Percentiles rank a stretch among this genome's conserved stretches.
phyloP scores from a whole-genome alignment of 2,113 vertebrate genomes.

The Dipodomys stephensi region DNA sequence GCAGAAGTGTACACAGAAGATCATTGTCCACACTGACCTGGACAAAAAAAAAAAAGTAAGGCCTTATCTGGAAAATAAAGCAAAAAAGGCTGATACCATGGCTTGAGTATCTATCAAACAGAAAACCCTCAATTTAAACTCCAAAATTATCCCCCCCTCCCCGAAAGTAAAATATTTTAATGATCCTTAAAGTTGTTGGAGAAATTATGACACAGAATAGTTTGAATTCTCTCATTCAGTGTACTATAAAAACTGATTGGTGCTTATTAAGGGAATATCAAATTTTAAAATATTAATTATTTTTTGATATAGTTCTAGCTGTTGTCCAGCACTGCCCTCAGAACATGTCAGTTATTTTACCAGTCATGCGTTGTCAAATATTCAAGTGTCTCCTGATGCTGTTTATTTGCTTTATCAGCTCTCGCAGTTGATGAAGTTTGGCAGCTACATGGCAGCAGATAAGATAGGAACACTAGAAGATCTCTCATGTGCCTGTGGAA shows the following conservation, averaged over 20 bases:
- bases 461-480: slow-evolving; percentile 29
- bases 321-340: not conserved
- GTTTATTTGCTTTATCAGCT: slow-evolving; percentile 43
- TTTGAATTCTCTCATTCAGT: not conserved
- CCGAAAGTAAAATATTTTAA: not conserved
- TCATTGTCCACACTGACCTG: too few species aligned
- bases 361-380: not conserved
- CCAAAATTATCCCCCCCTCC: too few species aligned
- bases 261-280: not conserved
- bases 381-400: not conserved
- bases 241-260: not conserved
- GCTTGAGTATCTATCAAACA: too few species aligned
- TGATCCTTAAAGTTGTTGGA: not conserved
- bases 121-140: too few species aligned
- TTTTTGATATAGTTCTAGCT: not conserved
- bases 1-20: too few species aligned
- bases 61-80: too few species aligned
- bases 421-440: not conserved
- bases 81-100: too few species aligned
- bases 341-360: not conserved
- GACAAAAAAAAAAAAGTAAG: too few species aligned
- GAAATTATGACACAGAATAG: not conserved
- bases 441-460: not conserved
- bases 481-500: not conserved
- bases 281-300: not conserved